Evolutionary conservation across 2,797 vertebrate genomes (phyloP).

Genomic region (Syngnathus rostellatus): DNA sequence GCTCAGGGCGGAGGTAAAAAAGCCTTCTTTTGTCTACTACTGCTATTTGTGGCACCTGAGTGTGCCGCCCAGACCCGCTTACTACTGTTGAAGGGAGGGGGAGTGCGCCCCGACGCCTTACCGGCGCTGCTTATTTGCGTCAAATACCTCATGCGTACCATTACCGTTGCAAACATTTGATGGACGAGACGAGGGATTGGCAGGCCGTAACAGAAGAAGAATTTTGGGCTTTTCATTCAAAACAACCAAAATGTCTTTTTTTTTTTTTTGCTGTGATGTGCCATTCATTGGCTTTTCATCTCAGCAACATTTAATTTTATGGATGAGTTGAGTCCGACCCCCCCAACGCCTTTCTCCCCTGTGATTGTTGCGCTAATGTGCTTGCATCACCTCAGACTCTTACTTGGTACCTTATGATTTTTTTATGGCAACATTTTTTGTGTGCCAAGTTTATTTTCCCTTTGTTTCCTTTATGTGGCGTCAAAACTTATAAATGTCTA

Average conservation of each 20-base stretch:
- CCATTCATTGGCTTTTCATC: background rate
- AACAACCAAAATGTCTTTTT: too few relatives aligned
- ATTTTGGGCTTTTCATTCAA: too few relatives aligned
- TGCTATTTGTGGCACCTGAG: conserved; percentile 24
- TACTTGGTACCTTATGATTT: conserved; percentile 2
- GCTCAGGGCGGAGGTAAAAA: conserved; percentile 80
- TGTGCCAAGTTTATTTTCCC: conserved; percentile 10
- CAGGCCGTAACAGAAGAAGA: too few relatives aligned
- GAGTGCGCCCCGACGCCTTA: background rate
- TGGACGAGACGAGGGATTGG: too few relatives aligned
- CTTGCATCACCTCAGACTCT: conserved; percentile 1
- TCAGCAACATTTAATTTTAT: background rate
- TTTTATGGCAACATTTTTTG: conserved; percentile 5
- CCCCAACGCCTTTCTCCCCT: background rate
- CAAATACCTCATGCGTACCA: too few relatives aligned
- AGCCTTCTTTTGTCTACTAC: conserved; percentile 34
- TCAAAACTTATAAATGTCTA: background rate
- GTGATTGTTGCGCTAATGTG: background rate
- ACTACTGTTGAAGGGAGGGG: conserved; percentile 24
- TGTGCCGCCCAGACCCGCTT: background rate
- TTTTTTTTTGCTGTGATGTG: background rate
- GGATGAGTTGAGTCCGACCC: too few relatives aligned
- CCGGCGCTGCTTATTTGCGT: background rate
- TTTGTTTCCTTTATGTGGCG: conserved; percentile 14
- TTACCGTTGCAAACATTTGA: too few relatives aligned